Evolutionary conservation across 2,113 vertebrate genomes (phyloP).

Genomic region (Aptenodytes forsteri): DNA sequence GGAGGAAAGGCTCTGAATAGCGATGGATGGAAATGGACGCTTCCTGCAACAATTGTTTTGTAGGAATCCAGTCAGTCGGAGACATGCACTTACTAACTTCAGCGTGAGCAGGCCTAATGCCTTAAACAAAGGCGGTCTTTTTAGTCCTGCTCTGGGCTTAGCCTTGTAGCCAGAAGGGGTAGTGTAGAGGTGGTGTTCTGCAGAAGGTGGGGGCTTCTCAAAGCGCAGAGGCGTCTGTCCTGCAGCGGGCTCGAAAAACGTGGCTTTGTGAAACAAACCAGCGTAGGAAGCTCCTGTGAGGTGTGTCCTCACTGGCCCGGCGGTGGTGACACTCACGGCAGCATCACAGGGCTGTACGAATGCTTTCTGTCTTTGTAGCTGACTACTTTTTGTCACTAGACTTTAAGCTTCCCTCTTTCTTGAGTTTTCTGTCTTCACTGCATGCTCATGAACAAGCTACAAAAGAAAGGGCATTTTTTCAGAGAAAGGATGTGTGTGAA

Average conservation of each 20-base stretch:
- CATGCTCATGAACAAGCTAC: not conserved
- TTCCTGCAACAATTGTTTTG: not conserved
- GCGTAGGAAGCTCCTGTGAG: not conserved
- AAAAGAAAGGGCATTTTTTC: not conserved
- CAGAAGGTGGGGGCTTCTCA: not conserved
- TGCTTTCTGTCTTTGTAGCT: not conserved
- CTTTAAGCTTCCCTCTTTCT: not conserved
- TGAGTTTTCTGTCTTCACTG: not conserved
- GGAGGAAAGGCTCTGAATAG: not conserved
- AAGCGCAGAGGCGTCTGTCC: not conserved
- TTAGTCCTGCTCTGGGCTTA: not conserved
- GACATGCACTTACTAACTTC: not conserved
- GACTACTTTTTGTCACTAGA: not conserved
- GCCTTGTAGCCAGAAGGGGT: not conserved
- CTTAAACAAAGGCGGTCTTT: not conserved
- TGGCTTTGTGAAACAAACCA: not conserved
- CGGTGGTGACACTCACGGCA: not conserved
- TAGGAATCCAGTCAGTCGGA: not conserved
- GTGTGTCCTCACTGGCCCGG: not conserved
- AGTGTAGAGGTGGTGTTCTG: not conserved
- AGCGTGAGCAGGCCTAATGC: not conserved
- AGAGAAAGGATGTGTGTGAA: not conserved
- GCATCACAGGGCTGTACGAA: not conserved
- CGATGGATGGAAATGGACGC: not conserved
- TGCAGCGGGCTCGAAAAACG: rapidly evolving